A percentile compares a stretch with the other conserved stretches of the same genome.
Conservation (phyloP, 2,888 invertebrate species). For the Phymatocera aterrima region DNA sequence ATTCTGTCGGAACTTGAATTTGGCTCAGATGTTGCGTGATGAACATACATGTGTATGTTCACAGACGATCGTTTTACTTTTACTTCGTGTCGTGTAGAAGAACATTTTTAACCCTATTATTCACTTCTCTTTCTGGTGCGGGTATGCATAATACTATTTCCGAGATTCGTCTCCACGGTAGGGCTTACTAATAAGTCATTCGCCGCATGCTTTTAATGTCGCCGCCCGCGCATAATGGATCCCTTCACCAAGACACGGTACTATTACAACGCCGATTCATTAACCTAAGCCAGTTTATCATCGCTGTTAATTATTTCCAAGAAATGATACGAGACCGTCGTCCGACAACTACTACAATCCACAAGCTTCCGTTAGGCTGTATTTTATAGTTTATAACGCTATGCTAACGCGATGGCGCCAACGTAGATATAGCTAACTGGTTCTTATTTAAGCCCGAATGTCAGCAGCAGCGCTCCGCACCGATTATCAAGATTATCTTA, state of each 20-base stretch:
- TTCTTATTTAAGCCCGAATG: constrained; percentile 32
- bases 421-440: constrained; percentile 1
- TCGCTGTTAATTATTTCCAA: constrained; percentile 60
- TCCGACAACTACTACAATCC: neutral
- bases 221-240: constrained; percentile 60
- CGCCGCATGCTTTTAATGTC: constrained; percentile 61
- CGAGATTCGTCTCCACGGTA: constrained; percentile 23
- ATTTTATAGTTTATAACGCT: constrained; percentile 24
- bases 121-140: neutral
- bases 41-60: too few relatives aligned
- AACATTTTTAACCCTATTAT: neutral
- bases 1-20: too few relatives aligned
- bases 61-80: neutral
- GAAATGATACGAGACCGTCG: constrained; percentile 53
- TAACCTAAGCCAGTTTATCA: constrained; percentile 63
- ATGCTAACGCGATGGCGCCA: constrained; percentile 29
- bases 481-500: neutral
- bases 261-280: constrained; percentile 60
- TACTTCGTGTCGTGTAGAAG: neutral
- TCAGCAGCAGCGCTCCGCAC: neutral
- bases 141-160: neutral
- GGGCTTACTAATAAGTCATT: constrained; percentile 64
- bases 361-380: neutral
- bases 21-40: too few relatives aligned
- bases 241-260: constrained; percentile 53